Evolutionary conservation across 2,888 invertebrate genomes (phyloP).

Genomic region (Drosophila crucigera): DNA sequence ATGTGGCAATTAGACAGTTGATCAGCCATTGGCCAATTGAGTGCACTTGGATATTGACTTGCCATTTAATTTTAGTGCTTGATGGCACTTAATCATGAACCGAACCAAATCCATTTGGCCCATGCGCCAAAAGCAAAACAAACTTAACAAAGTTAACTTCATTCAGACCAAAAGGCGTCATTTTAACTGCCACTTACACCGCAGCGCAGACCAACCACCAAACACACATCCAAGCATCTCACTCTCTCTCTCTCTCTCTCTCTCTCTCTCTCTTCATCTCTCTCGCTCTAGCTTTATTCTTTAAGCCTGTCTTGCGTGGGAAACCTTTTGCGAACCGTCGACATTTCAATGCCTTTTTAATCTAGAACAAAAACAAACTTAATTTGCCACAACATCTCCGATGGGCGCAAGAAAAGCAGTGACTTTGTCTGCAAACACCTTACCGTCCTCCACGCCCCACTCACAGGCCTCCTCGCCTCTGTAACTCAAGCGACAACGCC

Average conservation of each 20-base stretch:
- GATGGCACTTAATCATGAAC: constrained; percentile 53
- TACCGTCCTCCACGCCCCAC: background rate
- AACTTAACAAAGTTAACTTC: constrained; percentile 76
- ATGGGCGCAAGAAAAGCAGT: constrained; percentile 53
- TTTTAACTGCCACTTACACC: constrained; percentile 66
- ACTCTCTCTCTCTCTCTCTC: background rate
- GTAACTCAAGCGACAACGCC: constrained; percentile 39
- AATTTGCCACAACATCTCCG: constrained; percentile 80
- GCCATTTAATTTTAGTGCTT: constrained; percentile 27
- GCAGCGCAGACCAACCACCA: constrained; percentile 3
- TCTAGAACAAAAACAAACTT: constrained; percentile 82
- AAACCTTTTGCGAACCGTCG: constrained; percentile 34
- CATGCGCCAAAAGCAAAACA: constrained; percentile 55
- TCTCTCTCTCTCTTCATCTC: background rate
- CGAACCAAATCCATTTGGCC: constrained; percentile 24
- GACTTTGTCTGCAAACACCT: constrained; percentile 16
- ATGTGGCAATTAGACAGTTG: background rate
- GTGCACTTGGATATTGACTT: constrained; percentile 14
- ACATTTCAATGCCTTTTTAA: constrained; percentile 81
- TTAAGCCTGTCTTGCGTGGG: background rate
- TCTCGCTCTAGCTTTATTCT: background rate
- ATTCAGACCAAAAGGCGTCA: constrained; percentile 71
- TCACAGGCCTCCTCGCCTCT: background rate
- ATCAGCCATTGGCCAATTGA: constrained; percentile 12
- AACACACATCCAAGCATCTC: background rate